Evolutionary conservation across 1,140 invertebrate species (phyloP).

Genomic region (Triops longicaudatus): DNA sequence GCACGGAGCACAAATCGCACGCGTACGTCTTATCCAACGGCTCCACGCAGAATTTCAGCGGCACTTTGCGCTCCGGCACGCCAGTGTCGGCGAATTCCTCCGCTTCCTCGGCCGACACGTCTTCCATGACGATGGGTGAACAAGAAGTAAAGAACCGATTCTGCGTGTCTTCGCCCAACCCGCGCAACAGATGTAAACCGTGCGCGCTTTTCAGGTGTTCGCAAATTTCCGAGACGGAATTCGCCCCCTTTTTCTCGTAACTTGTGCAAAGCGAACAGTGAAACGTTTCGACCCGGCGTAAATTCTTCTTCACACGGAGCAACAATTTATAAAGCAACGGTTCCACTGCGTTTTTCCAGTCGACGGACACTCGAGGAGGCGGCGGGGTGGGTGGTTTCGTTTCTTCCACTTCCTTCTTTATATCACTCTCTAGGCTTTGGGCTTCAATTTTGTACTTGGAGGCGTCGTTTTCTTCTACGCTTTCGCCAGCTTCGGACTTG

Average conservation of each 20-base stretch:
- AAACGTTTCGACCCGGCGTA: constrained; percentile 18
- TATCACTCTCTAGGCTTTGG: constrained; percentile 13
- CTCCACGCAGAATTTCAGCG: constrained; percentile 27
- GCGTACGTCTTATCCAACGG: constrained; percentile 28
- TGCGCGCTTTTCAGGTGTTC: constrained; percentile 27
- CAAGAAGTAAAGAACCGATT: constrained; percentile 25
- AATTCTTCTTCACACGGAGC: constrained; percentile 27
- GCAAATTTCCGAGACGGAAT: constrained; percentile 24
- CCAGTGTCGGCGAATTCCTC: constrained; percentile 25
- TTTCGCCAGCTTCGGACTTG: not conserved
- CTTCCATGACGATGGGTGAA: constrained; percentile 27
- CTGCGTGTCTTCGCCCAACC: constrained; percentile 28
- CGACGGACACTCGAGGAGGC: constrained; percentile 22
- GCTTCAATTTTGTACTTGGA: not conserved
- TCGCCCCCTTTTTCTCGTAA: constrained; percentile 25
- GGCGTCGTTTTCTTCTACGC: not conserved
- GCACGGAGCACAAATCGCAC: constrained; percentile 25
- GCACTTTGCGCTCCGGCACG: constrained; percentile 21
- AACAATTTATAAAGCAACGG: constrained; percentile 27
- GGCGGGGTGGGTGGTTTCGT: constrained; percentile 20
- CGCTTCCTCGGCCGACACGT: constrained; percentile 25
- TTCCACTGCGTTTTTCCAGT: constrained; percentile 28
- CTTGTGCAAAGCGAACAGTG: constrained; percentile 23
- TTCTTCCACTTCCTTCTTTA: not conserved
- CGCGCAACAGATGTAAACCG: constrained; percentile 25